A percentile compares a stretch with the other conserved stretches of the same genome.
Conservation (phyloP, 2,888 invertebrate genomes). For the Cenopis cana region DNA sequence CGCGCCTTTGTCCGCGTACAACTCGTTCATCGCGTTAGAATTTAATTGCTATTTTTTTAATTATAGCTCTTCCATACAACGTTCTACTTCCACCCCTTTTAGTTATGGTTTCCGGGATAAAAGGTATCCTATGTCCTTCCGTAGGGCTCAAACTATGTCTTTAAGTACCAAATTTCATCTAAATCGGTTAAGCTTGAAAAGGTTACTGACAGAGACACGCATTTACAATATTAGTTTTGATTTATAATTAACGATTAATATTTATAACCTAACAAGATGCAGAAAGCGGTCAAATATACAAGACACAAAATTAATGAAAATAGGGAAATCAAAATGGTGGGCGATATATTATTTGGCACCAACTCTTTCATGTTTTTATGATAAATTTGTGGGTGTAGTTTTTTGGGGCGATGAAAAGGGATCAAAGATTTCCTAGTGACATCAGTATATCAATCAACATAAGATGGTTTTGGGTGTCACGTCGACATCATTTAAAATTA, state of each 20-base stretch:
- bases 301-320: conserved; percentile 33
- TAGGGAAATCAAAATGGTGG: conserved; percentile 56
- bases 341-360: conserved; percentile 67
- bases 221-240: too few relatives aligned
- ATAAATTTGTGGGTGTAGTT: conserved; percentile 63
- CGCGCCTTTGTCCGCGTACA: too few relatives aligned
- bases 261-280: conserved; percentile 2
- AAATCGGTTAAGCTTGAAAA: too few relatives aligned
- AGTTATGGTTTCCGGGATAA: too few relatives aligned
- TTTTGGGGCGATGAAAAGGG: conserved; percentile 63
- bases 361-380: conserved; percentile 76
- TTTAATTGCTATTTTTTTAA: too few relatives aligned
- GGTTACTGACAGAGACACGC: too few relatives aligned
- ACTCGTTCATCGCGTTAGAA: too few relatives aligned
- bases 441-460: conserved; percentile 62
- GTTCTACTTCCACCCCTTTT: too few relatives aligned
- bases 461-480: conserved; percentile 35
- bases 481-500: conserved; percentile 19
- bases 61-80: too few relatives aligned
- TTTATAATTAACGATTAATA: conserved; percentile 15
- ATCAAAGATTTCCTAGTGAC: conserved; percentile 52
- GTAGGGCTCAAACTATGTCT: too few relatives aligned
- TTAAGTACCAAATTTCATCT: too few relatives aligned
- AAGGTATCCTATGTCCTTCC: too few relatives aligned
- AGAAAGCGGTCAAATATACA: conserved; percentile 32